Evolutionary conservation across 2,113 vertebrate genomes (phyloP).

Genomic region (Lates calcarifer): DNA sequence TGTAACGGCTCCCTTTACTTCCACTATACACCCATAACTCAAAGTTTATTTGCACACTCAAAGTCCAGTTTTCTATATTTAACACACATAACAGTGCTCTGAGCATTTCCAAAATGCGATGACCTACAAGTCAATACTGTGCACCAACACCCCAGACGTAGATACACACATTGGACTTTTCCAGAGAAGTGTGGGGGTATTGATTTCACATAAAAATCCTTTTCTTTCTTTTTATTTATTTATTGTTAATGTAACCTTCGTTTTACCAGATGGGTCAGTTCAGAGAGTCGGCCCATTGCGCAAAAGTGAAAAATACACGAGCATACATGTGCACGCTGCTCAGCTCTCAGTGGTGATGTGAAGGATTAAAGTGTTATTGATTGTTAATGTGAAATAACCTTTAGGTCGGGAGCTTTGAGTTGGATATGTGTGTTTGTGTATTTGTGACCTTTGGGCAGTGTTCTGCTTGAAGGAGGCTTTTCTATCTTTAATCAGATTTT

Average conservation of each 20-base stretch:
- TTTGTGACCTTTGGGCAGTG: background rate
- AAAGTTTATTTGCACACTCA: no score
- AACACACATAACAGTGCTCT: background rate
- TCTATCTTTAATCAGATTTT: conserved; percentile 13
- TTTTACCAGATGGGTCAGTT: background rate
- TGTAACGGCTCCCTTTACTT: no score
- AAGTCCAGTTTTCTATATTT: no score
- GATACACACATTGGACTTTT: no score
- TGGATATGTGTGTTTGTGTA: background rate
- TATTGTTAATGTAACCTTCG: background rate
- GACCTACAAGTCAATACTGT: no score
- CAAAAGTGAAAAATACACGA: conserved; percentile 21
- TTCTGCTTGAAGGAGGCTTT: conserved; percentile 4
- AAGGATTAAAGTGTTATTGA: conserved; percentile 29
- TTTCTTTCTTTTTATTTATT: background rate
- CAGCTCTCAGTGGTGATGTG: conserved; percentile 15
- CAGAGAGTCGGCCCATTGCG: background rate
- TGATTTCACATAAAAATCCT: no score
- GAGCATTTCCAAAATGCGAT: no score
- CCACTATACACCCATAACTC: no score
- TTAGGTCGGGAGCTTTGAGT: background rate
- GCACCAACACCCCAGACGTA: no score
- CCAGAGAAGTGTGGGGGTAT: no score
- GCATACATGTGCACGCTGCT: background rate
- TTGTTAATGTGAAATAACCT: conserved; percentile 25